Evolutionary conservation across 1,140 invertebrate genomes (phyloP).

Genomic region (Elymnias hypermnestra): DNA sequence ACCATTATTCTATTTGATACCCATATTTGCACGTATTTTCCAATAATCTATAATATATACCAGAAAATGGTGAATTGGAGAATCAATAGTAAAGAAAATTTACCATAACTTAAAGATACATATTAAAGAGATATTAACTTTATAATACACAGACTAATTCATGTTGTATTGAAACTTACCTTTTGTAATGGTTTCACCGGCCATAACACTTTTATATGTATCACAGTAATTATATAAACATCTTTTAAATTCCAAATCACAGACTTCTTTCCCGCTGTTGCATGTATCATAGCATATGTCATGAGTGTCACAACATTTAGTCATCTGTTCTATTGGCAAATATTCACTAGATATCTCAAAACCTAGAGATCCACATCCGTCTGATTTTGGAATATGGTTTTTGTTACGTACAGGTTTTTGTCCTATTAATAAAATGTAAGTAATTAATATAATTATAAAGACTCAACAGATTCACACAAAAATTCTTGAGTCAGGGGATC

Average conservation of each 20-base stretch:
- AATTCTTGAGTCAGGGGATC: too few relatives aligned
- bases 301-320: conserved; percentile 89
- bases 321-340: conserved; percentile 86
- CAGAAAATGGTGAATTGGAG: too few relatives aligned
- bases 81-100: too few relatives aligned
- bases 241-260: conserved; percentile 90
- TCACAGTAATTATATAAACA: conserved; percentile 91
- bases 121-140: too few relatives aligned
- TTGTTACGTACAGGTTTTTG: conserved; percentile 81
- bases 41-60: too few relatives aligned
- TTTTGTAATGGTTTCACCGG: conserved; percentile 80
- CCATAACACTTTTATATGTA: conserved; percentile 79
- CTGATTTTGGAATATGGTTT: conserved; percentile 83
- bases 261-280: conserved; percentile 88
- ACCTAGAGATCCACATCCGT: conserved; percentile 89
- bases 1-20: too few relatives aligned
- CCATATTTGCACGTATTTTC: too few relatives aligned
- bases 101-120: too few relatives aligned
- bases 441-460: too few relatives aligned
- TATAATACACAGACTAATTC: too few relatives aligned
- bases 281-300: conserved; percentile 95
- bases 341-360: conserved; percentile 85
- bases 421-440: conserved; percentile 78
- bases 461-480: too few relatives aligned
- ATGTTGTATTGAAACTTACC: too few relatives aligned